Evolutionary conservation across 1,140 invertebrate species (phyloP).

Genomic region (Stenopsyche tienmushanensis): DNA sequence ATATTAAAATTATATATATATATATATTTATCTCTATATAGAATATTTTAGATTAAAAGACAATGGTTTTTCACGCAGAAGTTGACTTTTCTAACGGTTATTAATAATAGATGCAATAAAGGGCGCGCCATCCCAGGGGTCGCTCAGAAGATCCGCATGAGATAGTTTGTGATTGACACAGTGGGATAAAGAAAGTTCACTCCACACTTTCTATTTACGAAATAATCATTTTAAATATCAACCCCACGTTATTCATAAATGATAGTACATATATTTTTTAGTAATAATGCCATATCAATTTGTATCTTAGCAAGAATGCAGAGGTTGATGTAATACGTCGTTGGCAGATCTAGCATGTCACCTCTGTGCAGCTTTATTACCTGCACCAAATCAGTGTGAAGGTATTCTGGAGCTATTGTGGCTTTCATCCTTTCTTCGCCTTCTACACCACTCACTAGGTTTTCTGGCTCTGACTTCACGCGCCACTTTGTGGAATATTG

Average conservation of each 20-base stretch:
- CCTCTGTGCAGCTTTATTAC: constrained; percentile 28
- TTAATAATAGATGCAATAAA: constrained; percentile 30
- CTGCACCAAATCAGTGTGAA: constrained; percentile 31
- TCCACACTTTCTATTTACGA: neutral
- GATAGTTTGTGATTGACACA: constrained; percentile 28
- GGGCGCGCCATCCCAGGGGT: constrained; percentile 23
- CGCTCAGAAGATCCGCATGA: constrained; percentile 27
- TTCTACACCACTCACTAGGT: constrained; percentile 10
- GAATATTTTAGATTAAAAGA: too few species aligned
- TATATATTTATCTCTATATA: too few species aligned
- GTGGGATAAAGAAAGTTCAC: constrained; percentile 26
- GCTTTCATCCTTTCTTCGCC: constrained; percentile 11
- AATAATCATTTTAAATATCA: neutral
- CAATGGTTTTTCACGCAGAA: constrained; percentile 8
- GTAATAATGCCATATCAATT: too few species aligned
- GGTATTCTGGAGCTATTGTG: constrained; percentile 13
- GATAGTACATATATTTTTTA: neutral
- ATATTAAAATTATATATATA: too few species aligned
- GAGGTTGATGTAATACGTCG: neutral
- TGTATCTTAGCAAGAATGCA: too few species aligned
- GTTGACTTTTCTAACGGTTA: constrained; percentile 21
- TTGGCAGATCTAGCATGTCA: neutral
- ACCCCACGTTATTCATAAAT: neutral
- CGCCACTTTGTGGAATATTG: constrained; percentile 24
- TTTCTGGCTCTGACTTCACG: constrained; percentile 11